Conservation (phyloP, 2,888 invertebrate species). For the Sturmia bella region DNA sequence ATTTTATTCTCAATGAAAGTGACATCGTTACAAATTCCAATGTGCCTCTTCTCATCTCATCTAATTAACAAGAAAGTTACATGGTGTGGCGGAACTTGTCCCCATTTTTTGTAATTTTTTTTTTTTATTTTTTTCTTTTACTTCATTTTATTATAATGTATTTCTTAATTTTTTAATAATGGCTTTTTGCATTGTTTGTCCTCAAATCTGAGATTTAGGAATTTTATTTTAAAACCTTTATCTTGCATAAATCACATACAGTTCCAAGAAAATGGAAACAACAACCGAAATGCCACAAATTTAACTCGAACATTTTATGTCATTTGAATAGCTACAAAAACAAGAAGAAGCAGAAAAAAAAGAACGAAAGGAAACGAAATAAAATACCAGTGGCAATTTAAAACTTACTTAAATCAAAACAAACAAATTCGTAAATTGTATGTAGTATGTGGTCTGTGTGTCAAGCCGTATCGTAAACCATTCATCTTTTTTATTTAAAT, state of each 20-base stretch:
- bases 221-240: constrained; percentile 19
- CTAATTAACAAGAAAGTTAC: no score
- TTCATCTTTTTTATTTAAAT: constrained; percentile 57
- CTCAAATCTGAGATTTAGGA: constrained; percentile 6
- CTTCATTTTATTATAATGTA: no score
- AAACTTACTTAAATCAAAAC: constrained; percentile 53
- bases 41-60: no score
- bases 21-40: no score
- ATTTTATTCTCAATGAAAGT: no score
- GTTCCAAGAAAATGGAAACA: constrained; percentile 39
- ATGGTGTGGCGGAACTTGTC: no score
- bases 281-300: constrained; percentile 16
- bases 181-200: background rate
- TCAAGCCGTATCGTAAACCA: constrained; percentile 44
- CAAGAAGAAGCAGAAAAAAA: background rate
- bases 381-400: constrained; percentile 63
- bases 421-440: constrained; percentile 48
- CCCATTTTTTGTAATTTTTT: background rate
- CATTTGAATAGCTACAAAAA: constrained; percentile 1
- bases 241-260: constrained; percentile 16
- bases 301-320: constrained; percentile 17
- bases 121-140: background rate
- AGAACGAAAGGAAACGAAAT: background rate
- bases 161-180: no score
- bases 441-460: constrained; percentile 17